Evolutionary conservation across 1,140 invertebrate species (phyloP).

Genomic region (Aplysia californica): DNA sequence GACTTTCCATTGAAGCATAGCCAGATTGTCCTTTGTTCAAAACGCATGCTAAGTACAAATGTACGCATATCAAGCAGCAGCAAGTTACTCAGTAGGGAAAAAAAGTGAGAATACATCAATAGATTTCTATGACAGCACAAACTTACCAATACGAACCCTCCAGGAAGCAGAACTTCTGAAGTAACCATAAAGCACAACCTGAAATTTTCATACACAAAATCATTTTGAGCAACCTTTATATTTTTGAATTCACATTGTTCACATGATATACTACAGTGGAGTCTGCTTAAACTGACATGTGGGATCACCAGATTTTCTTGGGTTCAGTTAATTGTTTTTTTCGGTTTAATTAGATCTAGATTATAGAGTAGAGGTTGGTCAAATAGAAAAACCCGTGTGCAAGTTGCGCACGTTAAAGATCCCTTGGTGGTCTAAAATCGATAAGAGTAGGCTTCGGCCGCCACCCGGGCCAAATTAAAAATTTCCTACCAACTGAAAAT

Average conservation of each 20-base stretch:
- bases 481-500: too few relatives aligned
- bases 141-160: constrained; percentile 86
- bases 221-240: neutral
- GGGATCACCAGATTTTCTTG: neutral
- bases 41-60: too few relatives aligned
- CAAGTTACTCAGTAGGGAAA: neutral
- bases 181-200: constrained; percentile 91
- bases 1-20: neutral
- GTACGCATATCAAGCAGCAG: too few relatives aligned
- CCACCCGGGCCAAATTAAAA: too few relatives aligned
- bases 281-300: neutral
- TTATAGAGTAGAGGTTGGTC: neutral
- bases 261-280: neutral
- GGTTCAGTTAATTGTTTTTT: neutral
- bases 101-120: neutral
- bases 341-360: too few relatives aligned
- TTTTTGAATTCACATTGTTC: neutral
- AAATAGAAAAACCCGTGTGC: too few relatives aligned
- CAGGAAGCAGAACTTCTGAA: constrained; percentile 92
- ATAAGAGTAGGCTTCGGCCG: too few relatives aligned
- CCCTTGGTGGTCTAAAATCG: too few relatives aligned
- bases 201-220: constrained; percentile 3
- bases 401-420: too few relatives aligned
- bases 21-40: neutral
- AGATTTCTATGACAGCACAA: neutral